Conservation (phyloP, 2,797 vertebrate genomes). For the Carduelis carduelis region DNA sequence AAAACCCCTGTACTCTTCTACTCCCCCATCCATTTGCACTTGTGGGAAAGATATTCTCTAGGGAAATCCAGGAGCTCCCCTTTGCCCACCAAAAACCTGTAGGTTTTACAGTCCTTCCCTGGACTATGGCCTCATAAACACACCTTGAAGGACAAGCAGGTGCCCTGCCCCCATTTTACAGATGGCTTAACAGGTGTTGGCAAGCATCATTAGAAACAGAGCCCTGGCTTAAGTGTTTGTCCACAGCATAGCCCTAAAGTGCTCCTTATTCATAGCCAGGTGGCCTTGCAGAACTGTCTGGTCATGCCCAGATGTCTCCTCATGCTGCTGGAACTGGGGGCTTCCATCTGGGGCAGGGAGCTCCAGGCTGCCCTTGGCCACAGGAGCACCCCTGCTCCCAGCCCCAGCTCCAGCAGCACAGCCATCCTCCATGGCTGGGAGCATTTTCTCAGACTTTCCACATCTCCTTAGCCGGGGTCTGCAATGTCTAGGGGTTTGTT, state of each 20-base stretch:
- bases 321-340: not conserved
- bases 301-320: not conserved
- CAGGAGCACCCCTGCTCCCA: not conserved
- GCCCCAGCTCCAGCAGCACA: fast-evolving
- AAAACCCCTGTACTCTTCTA: not conserved
- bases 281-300: not conserved
- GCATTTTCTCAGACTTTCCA: not conserved
- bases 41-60: not conserved
- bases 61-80: not conserved
- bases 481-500: not conserved
- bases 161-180: not conserved
- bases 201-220: not conserved
- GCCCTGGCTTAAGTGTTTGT: not conserved
- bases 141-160: not conserved
- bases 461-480: fast-evolving
- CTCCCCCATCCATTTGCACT: not conserved
- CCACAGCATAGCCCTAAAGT: not conserved
- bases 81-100: not conserved
- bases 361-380: fast-evolving
- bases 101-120: not conserved
- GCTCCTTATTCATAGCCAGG: not conserved
- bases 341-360: not conserved
- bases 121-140: not conserved
- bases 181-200: not conserved
- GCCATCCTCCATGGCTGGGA: fast-evolving